Conservation (phyloP, 2,888 invertebrate genomes). For the Spisula solida region DNA sequence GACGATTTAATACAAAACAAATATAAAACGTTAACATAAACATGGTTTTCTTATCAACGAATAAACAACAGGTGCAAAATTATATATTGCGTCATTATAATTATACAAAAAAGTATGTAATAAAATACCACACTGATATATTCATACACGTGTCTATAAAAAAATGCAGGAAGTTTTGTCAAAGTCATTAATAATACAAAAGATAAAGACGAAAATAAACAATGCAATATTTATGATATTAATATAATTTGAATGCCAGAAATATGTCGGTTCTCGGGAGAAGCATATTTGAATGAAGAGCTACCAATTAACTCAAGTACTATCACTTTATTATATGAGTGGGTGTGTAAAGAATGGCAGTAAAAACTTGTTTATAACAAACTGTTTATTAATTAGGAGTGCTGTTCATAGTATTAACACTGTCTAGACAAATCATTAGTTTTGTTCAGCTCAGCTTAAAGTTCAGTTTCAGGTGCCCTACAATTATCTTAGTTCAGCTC, state of each 20-base stretch:
- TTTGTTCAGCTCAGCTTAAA: no score
- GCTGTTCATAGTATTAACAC: no score
- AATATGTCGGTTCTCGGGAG: not conserved
- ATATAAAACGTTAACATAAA: no score
- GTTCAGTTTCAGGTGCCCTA: no score
- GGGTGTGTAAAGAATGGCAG: not conserved
- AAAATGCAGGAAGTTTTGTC: not conserved
- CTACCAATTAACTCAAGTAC: constrained; percentile 4
- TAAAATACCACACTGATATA: not conserved
- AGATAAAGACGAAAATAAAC: constrained; percentile 14
- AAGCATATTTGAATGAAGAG: not conserved
- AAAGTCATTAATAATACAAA: not conserved
- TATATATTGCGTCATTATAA: no score
- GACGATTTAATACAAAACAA: no score
- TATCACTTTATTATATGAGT: not conserved
- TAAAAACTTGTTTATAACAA: not conserved
- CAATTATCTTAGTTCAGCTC: no score
- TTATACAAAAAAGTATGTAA: not conserved
- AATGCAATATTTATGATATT: not conserved
- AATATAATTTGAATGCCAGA: not conserved
- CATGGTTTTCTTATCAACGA: no score
- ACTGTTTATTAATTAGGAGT: no score
- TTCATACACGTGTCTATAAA: not conserved
- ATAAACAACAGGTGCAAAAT: no score
- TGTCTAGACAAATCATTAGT: no score